These are phyloP conservation scores for Lethrus apterus DNA, from an alignment of 1,140 invertebrate genomes.

Conservation along the genomic window DNA sequence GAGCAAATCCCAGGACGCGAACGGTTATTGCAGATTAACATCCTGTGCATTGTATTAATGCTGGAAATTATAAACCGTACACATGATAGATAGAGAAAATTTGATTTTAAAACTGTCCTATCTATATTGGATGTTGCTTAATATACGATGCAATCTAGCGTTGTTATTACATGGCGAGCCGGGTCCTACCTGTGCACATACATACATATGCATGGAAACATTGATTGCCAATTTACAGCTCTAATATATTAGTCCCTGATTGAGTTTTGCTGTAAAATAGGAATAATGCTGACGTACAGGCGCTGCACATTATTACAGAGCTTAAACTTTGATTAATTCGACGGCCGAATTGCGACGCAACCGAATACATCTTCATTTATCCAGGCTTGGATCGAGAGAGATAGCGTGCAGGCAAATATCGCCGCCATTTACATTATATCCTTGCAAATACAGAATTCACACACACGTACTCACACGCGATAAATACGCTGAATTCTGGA, in stretches of 20 bases:
- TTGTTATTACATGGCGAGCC: slow-evolving; percentile 34
- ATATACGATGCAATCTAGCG: slow-evolving; percentile 42
- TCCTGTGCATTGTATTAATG: slow-evolving; percentile 42
- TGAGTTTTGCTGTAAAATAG: slow-evolving; percentile 44
- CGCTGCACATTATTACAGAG: slow-evolving; percentile 41
- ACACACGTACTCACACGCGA: too few species aligned
- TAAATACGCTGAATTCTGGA: too few species aligned
- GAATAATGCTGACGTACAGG: slow-evolving; percentile 42
- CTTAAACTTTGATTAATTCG: slow-evolving; percentile 44
- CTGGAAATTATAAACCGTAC: slow-evolving; percentile 40
- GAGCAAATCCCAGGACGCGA: slow-evolving; percentile 37
- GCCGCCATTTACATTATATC: slow-evolving; percentile 7
- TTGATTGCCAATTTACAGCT: slow-evolving; percentile 45
- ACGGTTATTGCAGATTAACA: slow-evolving; percentile 42
- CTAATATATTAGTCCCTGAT: slow-evolving; percentile 44
- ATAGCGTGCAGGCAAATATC: too few species aligned
- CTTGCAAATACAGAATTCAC: slow-evolving; percentile 1
- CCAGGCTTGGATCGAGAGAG: slow-evolving; percentile 4
- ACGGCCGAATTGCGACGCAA: slow-evolving; percentile 32
- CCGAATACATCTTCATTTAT: slow-evolving; percentile 37
- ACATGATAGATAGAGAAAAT: slow-evolving; percentile 43
- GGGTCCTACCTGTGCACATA: slow-evolving; percentile 20
- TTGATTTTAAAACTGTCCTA: slow-evolving; percentile 43
- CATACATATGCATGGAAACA: slow-evolving; percentile 44
- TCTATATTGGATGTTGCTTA: slow-evolving; percentile 42